Base-by-base conservation (phyloP, 2,113 vertebrate genomes). In the Stictonetta naevosa region DNA sequence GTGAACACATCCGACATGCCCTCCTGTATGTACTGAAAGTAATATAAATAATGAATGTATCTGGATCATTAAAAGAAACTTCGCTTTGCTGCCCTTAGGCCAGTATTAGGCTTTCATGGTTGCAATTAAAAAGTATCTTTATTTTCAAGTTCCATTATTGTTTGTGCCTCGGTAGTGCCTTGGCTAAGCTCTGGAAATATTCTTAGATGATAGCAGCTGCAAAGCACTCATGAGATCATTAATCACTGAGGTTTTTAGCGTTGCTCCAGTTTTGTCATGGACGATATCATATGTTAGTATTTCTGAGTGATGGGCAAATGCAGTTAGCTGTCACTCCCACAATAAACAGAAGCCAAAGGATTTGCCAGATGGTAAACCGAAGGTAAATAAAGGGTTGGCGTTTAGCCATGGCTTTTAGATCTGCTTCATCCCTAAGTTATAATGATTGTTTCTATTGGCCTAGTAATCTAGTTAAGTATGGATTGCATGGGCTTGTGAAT, bases 311-410 rank as follows among this genome's bases (percentile, higher is more conserved):
- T 53, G 38, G 79, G 33, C 44, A 86, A 90, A 67, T 77, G 68
- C 55, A 62, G 62, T 88, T 94, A 83, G 68, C 84, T 91, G 81
- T 85, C 82, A 62, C 34, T 68, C 79, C 68, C 28, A 26, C 52
- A 80, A 46, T 46, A 73, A 83, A 86, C 78, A 93, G 78, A 92
- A 91, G 36, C 59, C 23, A 6, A 21, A 86, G n/a, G 36, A 82
- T 88, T 93, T 94, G 23, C 72, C 78, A 92, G 69, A 68, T 82
- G 74, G 67, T 77, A 78, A 94, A 94, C 15, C 62, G 62, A 82
- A 94, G 89, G 87, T 89, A 92, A 87, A 91, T 68, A 56, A 89
- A 31, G 28, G 28, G 9, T 59, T 92, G 90, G 59, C 31, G 0
- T 89, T 89, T 52, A 89, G 84, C 69, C 14, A 10, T 59, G 56